Evolutionary conservation across 2,797 vertebrate genomes (phyloP).

Genomic region (Coregonus suidteri): DNA sequence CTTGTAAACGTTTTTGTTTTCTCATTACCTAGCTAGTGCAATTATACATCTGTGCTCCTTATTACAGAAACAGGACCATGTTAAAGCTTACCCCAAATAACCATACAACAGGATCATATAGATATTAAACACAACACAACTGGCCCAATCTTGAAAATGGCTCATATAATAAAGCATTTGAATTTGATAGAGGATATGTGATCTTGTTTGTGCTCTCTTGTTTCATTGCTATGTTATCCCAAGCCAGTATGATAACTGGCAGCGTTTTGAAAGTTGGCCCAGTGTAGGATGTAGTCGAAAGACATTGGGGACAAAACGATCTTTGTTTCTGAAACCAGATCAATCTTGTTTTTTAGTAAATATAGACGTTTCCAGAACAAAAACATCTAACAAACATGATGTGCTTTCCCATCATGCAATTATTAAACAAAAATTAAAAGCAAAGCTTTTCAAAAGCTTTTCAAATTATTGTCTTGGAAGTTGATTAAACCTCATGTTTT

Average conservation of each 20-base stretch:
- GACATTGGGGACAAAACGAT: slow-evolving; percentile 2
- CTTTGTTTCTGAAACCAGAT: neutral
- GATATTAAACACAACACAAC: slow-evolving; percentile 31
- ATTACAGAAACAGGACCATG: slow-evolving; percentile 51
- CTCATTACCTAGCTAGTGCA: slow-evolving; percentile 68
- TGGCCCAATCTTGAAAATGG: slow-evolving; percentile 48
- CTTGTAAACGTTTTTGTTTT: slow-evolving; percentile 58
- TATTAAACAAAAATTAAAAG: slow-evolving; percentile 11
- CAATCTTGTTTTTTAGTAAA: neutral
- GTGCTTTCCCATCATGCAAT: slow-evolving; percentile 10
- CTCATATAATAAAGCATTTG: slow-evolving; percentile 20
- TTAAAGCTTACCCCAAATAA: slow-evolving; percentile 57
- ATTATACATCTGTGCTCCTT: slow-evolving; percentile 64
- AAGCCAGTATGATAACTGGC: neutral
- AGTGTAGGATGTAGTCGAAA: neutral
- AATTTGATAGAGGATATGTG: slow-evolving; percentile 34
- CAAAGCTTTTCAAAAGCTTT: slow-evolving; percentile 19
- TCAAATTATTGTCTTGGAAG: slow-evolving; percentile 25
- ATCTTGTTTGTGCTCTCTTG: slow-evolving; percentile 12
- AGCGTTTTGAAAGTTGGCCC: neutral
- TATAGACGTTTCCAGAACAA: slow-evolving; percentile 12
- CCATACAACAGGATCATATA: slow-evolving; percentile 34
- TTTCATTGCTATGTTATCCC: too few species aligned
- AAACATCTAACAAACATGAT: slow-evolving; percentile 15
- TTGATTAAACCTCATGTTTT: slow-evolving; percentile 17